Conservation (phyloP, 2,888 invertebrate genomes). For the Nezara viridula region DNA sequence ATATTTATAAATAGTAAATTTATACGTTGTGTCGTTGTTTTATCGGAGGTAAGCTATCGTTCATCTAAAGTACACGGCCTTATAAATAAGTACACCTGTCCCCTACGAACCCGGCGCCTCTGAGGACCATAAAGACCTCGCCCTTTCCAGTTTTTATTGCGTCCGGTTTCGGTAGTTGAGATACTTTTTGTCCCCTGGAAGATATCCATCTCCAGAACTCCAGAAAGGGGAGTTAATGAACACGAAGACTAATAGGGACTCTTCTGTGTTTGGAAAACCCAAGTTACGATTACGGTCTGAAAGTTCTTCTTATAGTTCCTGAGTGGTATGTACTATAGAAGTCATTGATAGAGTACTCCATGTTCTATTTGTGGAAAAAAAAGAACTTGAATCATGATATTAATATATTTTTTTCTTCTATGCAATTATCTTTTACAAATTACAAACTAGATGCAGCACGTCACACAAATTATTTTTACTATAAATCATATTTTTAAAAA, state of each 20-base stretch:
- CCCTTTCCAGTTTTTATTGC: not conserved
- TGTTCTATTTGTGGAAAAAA: not conserved
- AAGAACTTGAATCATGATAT: too few species aligned
- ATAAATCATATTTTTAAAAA: too few species aligned
- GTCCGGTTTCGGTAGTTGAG: not conserved
- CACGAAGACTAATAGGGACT: not conserved
- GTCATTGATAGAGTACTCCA: not conserved
- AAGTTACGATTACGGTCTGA: not conserved
- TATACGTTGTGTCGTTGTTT: not conserved
- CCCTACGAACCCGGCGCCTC: not conserved
- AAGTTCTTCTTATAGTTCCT: not conserved
- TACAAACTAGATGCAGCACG: too few species aligned
- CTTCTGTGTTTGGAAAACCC: not conserved
- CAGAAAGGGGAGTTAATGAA: not conserved
- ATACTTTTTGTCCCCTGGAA: not conserved
- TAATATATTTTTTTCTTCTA: too few species aligned
- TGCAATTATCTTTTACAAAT: too few species aligned
- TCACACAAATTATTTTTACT: too few species aligned
- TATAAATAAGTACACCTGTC: slow-evolving; percentile 13
- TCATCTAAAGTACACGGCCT: not conserved
- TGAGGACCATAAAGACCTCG: not conserved
- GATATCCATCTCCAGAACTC: not conserved
- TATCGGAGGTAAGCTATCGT: not conserved
- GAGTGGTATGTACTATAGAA: not conserved
- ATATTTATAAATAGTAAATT: slow-evolving; percentile 36